Percentiles rank a stretch among this genome's conserved stretches.
phyloP scores from a whole-genome alignment of 1,140 invertebrate genomes.

The Coenobita brevimanus region DNA sequence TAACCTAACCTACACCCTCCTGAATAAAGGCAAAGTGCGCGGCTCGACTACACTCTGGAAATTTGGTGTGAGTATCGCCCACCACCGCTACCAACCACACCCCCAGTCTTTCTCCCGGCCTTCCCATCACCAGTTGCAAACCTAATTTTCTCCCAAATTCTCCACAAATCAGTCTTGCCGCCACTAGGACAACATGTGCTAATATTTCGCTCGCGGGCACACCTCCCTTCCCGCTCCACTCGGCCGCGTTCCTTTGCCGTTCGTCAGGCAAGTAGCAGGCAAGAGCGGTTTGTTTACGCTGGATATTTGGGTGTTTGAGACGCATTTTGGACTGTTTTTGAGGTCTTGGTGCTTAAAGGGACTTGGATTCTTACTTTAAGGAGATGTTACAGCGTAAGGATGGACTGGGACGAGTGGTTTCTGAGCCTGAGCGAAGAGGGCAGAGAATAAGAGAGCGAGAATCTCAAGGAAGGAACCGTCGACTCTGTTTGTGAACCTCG shows the following conservation, averaged over 20 bases:
- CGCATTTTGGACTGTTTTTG: too few relatives aligned
- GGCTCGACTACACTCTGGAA: too few relatives aligned
- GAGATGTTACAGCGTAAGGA: too few relatives aligned
- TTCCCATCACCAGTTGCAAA: slow-evolving; percentile 60
- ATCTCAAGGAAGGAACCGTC: slow-evolving; percentile 7
- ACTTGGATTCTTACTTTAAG: too few relatives aligned
- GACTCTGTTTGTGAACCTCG: slow-evolving; percentile 44
- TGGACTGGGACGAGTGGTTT: too few relatives aligned
- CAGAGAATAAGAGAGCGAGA: neutral
- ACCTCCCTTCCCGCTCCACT: slow-evolving; percentile 3
- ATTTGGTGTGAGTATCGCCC: neutral
- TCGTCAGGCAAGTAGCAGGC: neutral
- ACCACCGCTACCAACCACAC: too few relatives aligned
- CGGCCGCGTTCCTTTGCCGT: neutral
- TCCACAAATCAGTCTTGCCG: slow-evolving; percentile 64
- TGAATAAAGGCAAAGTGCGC: too few relatives aligned
- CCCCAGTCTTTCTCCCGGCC: neutral
- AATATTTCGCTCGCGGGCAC: slow-evolving; percentile 50
- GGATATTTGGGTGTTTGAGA: too few relatives aligned
- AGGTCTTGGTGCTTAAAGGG: too few relatives aligned
- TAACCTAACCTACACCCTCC: too few relatives aligned
- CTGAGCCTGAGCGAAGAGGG: slow-evolving; percentile 3
- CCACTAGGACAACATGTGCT: slow-evolving; percentile 65
- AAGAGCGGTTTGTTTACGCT: too few relatives aligned
- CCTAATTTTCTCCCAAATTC: slow-evolving; percentile 63